Percentiles rank a stretch among this genome's conserved stretches.
Evolutionary conservation across 2,888 invertebrate genomes (phyloP).

Genomic region (Leptinotarsa peninsularis): DNA sequence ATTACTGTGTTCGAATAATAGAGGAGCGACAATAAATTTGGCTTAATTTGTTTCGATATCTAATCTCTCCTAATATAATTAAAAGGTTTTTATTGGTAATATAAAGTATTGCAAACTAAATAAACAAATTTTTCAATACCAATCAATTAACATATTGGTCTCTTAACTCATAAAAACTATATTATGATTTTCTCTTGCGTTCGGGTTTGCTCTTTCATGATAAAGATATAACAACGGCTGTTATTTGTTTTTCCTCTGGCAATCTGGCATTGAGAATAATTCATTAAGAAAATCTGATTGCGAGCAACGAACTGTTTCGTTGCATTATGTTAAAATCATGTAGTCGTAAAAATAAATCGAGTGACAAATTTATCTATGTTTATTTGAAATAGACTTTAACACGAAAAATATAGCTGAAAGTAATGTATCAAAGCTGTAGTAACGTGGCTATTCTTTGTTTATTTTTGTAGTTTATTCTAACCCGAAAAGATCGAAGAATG

Average conservation of each 20-base stretch:
- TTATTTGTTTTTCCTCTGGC: not conserved
- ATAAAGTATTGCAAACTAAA: not conserved
- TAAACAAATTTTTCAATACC: not conserved
- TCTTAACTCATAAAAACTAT: constrained; percentile 6
- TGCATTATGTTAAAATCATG: not conserved
- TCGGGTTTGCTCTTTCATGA: not conserved
- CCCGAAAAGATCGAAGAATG: no score
- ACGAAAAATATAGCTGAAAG: no score
- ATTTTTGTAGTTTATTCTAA: no score
- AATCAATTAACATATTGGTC: constrained; percentile 1
- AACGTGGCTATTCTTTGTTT: no score
- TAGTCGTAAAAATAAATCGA: not conserved
- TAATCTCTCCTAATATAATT: constrained; percentile 17
- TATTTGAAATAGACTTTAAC: no score
- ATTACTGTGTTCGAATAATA: not conserved
- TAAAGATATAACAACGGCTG: not conserved
- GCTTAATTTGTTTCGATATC: constrained; percentile 8
- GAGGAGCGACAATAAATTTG: constrained; percentile 1
- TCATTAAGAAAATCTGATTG: not conserved
- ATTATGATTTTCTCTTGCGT: not conserved
- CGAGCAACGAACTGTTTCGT: not conserved
- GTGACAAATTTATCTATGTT: not conserved
- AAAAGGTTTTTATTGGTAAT: constrained; percentile 5
- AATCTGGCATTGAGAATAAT: not conserved
- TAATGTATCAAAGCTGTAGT: no score